These are phyloP conservation scores for Leptodactylus fuscus DNA, from an alignment of 2,113 vertebrate species.

Conservation along the genomic window DNA sequence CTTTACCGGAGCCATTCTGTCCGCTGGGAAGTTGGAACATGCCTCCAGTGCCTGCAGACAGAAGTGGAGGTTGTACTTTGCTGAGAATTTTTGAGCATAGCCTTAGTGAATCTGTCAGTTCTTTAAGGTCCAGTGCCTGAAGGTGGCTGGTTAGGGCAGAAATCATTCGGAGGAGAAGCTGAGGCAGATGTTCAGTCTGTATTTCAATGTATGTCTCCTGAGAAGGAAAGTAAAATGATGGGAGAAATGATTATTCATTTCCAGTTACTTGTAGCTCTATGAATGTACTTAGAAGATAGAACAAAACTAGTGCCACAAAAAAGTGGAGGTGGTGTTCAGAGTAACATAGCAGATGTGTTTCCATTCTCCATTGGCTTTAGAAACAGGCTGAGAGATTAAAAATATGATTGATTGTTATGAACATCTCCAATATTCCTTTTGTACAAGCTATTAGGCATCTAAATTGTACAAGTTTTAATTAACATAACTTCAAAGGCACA, in stretches of 20 bases:
- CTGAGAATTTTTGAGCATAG: slow-evolving; percentile 99
- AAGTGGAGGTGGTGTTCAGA: too few relatives aligned
- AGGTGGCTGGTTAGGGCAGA: slow-evolving; percentile 91
- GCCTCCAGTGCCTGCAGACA: slow-evolving; percentile 79
- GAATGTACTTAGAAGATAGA: too few relatives aligned
- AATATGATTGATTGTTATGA: too few relatives aligned
- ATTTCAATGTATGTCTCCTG: slow-evolving; percentile 99
- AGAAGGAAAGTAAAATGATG: not conserved
- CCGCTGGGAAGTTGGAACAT: slow-evolving; percentile 74
- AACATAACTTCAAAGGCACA: too few relatives aligned
- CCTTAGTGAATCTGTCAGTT: slow-evolving; percentile 92
- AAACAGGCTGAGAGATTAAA: too few relatives aligned
- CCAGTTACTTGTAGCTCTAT: too few relatives aligned
- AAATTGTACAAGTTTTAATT: too few relatives aligned
- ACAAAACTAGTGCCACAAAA: too few relatives aligned
- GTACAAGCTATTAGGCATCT: too few relatives aligned
- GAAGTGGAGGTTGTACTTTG: slow-evolving; percentile 93
- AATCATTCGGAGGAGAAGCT: slow-evolving; percentile 93
- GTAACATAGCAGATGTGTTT: too few relatives aligned
- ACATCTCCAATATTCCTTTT: too few relatives aligned
- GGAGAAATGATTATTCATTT: not conserved
- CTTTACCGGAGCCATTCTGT: slow-evolving; percentile 73
- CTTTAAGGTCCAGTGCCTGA: slow-evolving; percentile 83
- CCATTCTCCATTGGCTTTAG: too few relatives aligned
- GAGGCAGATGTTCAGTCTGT: slow-evolving; percentile 96